phyloP scores from a whole-genome alignment of 2,797 vertebrate species.

The Stomatorhinus walkeri region DNA sequence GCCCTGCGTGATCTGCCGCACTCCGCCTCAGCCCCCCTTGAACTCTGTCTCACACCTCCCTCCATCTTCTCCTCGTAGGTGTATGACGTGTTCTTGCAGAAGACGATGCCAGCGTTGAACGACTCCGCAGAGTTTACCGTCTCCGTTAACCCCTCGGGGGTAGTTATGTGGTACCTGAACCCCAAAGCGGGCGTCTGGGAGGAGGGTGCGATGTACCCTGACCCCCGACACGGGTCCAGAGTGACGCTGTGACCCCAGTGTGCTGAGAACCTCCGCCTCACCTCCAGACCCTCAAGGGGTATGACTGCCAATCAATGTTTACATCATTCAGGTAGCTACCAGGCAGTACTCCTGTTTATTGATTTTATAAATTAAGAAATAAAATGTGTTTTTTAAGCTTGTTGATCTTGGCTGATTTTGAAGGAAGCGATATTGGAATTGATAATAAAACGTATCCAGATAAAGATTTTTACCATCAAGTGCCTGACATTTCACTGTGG shows the following conservation, averaged over 20 bases:
- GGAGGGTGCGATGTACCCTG: neutral
- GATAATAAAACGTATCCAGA: neutral
- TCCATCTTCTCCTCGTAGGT: conserved; percentile 52
- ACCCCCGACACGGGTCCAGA: neutral
- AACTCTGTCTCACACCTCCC: neutral
- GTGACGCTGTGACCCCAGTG: neutral
- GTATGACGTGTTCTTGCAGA: conserved; percentile 63
- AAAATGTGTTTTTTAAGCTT: neutral
- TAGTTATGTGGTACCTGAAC: conserved; percentile 84
- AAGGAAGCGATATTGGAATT: neutral
- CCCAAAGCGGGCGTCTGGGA: conserved; percentile 18
- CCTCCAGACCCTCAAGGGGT: neutral
- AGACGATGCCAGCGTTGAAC: conserved; percentile 49
- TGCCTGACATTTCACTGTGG: conserved; percentile 50
- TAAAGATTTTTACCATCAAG: neutral
- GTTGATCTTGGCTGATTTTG: neutral
- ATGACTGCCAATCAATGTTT: conserved; percentile 14
- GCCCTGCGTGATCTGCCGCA: neutral
- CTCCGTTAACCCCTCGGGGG: conserved; percentile 78
- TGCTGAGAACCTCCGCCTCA: neutral
- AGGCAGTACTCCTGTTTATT: neutral
- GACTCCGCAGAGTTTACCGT: conserved; percentile 67
- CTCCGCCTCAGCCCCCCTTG: neutral
- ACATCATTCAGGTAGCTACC: neutral
- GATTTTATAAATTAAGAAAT: neutral